A percentile compares a stretch with the other conserved stretches of the same genome.
Conservation (phyloP, 2,797 vertebrate species). For the Ptychadena robeensis region DNA sequence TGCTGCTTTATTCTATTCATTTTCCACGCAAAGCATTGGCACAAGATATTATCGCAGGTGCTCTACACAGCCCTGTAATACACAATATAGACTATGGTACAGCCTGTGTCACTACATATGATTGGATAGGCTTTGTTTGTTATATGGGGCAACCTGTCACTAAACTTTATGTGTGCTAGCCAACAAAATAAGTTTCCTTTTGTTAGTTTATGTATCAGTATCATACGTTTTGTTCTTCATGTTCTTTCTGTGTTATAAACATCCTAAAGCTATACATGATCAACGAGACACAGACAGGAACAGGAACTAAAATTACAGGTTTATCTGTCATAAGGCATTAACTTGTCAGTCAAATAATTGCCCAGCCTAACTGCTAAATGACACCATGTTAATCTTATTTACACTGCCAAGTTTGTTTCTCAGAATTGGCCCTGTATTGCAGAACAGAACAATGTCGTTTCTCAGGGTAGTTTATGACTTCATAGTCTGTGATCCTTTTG, state of each 20-base stretch:
- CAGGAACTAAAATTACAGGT: slow-evolving; percentile 21
- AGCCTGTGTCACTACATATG: too few species aligned
- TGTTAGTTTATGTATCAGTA: neutral
- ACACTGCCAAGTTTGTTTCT: slow-evolving; percentile 10
- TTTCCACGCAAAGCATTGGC: too few species aligned
- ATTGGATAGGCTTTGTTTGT: too few species aligned
- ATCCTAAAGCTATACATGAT: neutral
- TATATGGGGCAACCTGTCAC: too few species aligned
- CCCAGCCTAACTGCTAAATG: slow-evolving; percentile 7
- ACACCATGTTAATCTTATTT: slow-evolving; percentile 5
- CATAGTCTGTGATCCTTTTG: neutral
- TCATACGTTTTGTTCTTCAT: neutral
- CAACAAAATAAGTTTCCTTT: neutral
- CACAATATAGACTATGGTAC: too few species aligned
- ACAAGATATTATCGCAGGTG: too few species aligned
- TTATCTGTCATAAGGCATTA: slow-evolving; percentile 18
- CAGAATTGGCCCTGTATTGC: neutral
- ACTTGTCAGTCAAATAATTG: slow-evolving; percentile 20
- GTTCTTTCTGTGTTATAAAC: neutral
- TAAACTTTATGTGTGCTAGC: too few species aligned
- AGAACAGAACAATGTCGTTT: slow-evolving; percentile 9
- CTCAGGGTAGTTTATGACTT: neutral
- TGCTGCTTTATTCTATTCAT: too few species aligned
- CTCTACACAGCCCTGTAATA: too few species aligned
- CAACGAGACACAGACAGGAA: neutral